phyloP scores from a whole-genome alignment of 2,797 vertebrate genomes.

The Malacoctenus gilli region DNA sequence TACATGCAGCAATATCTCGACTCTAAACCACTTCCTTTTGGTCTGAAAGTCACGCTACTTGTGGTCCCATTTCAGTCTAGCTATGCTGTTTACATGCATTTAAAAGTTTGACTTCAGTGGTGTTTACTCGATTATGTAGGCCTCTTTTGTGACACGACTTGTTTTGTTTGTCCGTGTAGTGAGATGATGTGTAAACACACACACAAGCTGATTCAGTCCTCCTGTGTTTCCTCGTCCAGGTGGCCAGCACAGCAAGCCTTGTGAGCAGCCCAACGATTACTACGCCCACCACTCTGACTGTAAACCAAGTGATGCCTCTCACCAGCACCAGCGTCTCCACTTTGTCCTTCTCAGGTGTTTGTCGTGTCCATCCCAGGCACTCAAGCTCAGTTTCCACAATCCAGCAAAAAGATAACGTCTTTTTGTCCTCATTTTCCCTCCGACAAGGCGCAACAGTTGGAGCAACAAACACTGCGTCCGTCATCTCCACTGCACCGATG shows the following conservation, averaged over 20 bases:
- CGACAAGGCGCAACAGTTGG: slow-evolving; percentile 86
- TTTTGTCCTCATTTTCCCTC: neutral
- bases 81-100: too few relatives aligned
- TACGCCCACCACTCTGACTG: slow-evolving; percentile 93
- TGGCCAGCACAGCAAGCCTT: slow-evolving; percentile 97
- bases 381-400: too few relatives aligned
- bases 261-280: slow-evolving; percentile 89
- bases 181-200: neutral
- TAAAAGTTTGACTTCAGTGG: too few relatives aligned
- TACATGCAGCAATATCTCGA: too few relatives aligned
- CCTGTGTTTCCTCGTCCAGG: slow-evolving; percentile 78
- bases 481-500: slow-evolving; percentile 93
- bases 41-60: too few relatives aligned
- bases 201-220: neutral
- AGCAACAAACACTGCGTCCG: slow-evolving; percentile 89
- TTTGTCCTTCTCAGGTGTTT: slow-evolving; percentile 90
- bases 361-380: slow-evolving; percentile 20
- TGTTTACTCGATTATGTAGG: too few relatives aligned
- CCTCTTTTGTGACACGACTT: too few relatives aligned
- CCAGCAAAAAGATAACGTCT: slow-evolving; percentile 58
- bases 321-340: slow-evolving; percentile 90
- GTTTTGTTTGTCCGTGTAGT: neutral
- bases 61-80: too few relatives aligned
- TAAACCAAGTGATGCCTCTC: slow-evolving; percentile 95
- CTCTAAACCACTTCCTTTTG: too few relatives aligned